Conservation (phyloP, 2,113 vertebrate genomes). For the Cyprinodon tularosa region DNA sequence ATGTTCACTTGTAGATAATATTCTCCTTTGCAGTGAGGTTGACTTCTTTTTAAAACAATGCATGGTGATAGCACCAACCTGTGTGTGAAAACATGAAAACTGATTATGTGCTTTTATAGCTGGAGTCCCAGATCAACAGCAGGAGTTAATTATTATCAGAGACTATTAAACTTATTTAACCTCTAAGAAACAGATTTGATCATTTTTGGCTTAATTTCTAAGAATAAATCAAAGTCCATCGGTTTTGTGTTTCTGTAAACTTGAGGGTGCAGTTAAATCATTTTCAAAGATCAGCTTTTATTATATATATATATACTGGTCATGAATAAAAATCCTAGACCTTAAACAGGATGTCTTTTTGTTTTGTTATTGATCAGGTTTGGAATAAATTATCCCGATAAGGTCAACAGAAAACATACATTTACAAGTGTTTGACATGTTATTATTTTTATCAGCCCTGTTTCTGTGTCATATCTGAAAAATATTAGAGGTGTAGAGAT, state of each 20-base stretch:
- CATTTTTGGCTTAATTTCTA: neutral
- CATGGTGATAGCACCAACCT: neutral
- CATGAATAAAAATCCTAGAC: neutral
- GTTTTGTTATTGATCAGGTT: too few relatives aligned
- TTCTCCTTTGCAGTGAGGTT: neutral
- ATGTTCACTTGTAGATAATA: neutral
- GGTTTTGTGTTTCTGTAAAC: neutral
- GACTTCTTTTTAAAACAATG: neutral
- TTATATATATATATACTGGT: neutral
- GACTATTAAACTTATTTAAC: neutral
- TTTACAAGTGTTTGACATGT: too few relatives aligned
- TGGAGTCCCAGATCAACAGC: too few relatives aligned
- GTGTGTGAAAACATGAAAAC: neutral
- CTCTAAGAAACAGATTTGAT: neutral
- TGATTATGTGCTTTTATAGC: neutral
- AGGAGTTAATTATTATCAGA: too few relatives aligned
- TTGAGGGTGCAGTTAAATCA: neutral
- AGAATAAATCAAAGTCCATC: neutral
- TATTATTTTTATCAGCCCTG: too few relatives aligned
- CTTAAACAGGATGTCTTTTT: neutral
- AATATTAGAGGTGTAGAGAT: too few relatives aligned
- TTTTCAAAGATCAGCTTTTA: neutral
- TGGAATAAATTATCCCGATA: too few relatives aligned
- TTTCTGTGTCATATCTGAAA: too few relatives aligned
- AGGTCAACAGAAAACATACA: too few relatives aligned